Evolutionary conservation across 2,888 invertebrate species (phyloP).

Genomic region (Pheosia gnoma): DNA sequence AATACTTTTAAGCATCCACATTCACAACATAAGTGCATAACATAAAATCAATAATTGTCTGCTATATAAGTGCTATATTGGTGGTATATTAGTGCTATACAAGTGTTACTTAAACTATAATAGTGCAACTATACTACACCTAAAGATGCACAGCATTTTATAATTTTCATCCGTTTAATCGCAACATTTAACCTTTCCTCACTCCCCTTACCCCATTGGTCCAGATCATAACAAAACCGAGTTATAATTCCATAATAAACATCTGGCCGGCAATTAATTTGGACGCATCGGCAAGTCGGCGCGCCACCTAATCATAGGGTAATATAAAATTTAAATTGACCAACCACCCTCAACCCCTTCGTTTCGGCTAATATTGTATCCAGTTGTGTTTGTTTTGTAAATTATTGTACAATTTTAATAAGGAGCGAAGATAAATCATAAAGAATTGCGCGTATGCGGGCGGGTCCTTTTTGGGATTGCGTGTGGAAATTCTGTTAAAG

Average conservation of each 20-base stretch:
- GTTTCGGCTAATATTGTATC: background rate
- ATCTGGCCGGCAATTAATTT: slow-evolving; percentile 31
- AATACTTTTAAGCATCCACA: too few species aligned
- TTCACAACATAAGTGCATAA: too few species aligned
- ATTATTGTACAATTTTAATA: slow-evolving; percentile 9
- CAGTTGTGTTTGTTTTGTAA: slow-evolving; percentile 5
- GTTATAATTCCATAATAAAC: slow-evolving; percentile 6
- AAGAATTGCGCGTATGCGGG: background rate
- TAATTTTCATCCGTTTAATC: background rate
- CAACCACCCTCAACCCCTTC: slow-evolving; percentile 15
- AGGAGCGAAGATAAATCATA: background rate
- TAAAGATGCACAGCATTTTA: too few species aligned
- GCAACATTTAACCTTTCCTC: background rate
- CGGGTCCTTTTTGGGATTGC: background rate
- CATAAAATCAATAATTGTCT: too few species aligned
- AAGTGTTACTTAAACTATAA: too few species aligned
- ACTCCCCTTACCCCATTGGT: background rate
- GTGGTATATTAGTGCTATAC: too few species aligned
- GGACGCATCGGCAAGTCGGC: slow-evolving; percentile 27
- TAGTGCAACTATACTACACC: too few species aligned
- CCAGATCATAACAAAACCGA: slow-evolving; percentile 6
- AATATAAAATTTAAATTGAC: slow-evolving; percentile 59
- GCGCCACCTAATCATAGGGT: slow-evolving; percentile 44
- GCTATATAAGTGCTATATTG: too few species aligned
- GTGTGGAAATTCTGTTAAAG: background rate